phyloP scores from a whole-genome alignment of 2,888 invertebrate species.

The Caenorhabditis uteleia region DNA sequence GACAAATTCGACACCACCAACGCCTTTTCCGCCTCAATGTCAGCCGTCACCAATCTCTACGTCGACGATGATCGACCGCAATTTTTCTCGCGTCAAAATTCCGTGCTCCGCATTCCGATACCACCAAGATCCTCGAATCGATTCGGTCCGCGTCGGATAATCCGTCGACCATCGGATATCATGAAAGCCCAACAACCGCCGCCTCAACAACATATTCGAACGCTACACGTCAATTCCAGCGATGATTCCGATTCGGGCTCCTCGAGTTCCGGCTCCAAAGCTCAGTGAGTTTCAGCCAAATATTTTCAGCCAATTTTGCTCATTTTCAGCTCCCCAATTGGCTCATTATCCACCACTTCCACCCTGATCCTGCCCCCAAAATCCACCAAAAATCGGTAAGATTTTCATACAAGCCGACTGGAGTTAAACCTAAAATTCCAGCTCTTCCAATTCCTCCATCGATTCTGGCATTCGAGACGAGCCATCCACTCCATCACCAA shows the following conservation, averaged over 20 bases:
- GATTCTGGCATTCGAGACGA: constrained; percentile 52
- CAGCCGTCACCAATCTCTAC: constrained; percentile 62
- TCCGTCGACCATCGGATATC: constrained; percentile 53
- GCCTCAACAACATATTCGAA: constrained; percentile 18
- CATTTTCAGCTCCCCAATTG: constrained; percentile 24
- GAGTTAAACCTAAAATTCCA: constrained; percentile 3
- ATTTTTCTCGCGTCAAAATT: constrained; percentile 68
- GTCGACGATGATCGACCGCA: constrained; percentile 60
- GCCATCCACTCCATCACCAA: constrained; percentile 24
- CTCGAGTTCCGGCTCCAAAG: constrained; percentile 17
- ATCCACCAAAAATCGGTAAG: constrained; percentile 29
- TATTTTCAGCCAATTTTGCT: background rate
- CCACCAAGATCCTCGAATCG: constrained; percentile 64
- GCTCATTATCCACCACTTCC: constrained; percentile 27
- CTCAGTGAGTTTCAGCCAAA: constrained; percentile 15
- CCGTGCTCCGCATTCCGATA: constrained; percentile 67
- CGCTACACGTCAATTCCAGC: constrained; percentile 41
- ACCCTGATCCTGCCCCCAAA: constrained; percentile 22
- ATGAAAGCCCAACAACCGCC: constrained; percentile 31
- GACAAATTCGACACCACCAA: constrained; percentile 22
- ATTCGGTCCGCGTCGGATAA: constrained; percentile 52
- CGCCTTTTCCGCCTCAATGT: constrained; percentile 61
- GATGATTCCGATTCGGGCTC: constrained; percentile 26
- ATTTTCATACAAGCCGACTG: background rate
- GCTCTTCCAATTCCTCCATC: constrained; percentile 50